These are phyloP conservation scores for Gambusia holbrooki DNA, from an alignment of 2,113 vertebrate genomes.

Conservation along the genomic window DNA sequence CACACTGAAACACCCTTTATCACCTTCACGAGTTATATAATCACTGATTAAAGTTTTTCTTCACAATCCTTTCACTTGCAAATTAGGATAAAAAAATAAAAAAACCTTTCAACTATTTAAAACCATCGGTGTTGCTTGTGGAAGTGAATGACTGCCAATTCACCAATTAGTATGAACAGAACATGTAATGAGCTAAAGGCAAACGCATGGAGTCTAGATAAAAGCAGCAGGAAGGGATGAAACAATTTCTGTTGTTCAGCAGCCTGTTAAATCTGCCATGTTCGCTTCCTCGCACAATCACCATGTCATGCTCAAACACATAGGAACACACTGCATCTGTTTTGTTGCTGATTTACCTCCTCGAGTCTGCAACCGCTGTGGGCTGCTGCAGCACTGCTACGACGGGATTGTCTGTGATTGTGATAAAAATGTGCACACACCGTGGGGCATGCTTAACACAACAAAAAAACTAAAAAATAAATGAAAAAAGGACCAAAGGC, in stretches of 20 bases:
- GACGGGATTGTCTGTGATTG: constrained; percentile 35
- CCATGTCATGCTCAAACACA: constrained; percentile 24
- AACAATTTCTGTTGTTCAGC: constrained; percentile 39
- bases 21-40: background rate
- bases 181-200: constrained; percentile 9
- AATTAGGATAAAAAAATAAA: constrained; percentile 3
- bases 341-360: constrained; percentile 50
- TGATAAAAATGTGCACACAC: constrained; percentile 54
- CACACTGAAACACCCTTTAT: too few species aligned
- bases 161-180: background rate
- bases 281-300: constrained; percentile 45
- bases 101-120: background rate
- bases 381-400: constrained; percentile 33
- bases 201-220: constrained; percentile 22
- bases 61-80: background rate
- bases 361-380: constrained; percentile 34
- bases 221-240: constrained; percentile 20
- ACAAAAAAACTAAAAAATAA: constrained; percentile 6
- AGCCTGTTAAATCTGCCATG: constrained; percentile 62
- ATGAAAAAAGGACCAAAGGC: background rate
- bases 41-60: background rate
- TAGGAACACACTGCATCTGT: constrained; percentile 43
- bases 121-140: background rate
- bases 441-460: constrained; percentile 14
- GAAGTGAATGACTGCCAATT: constrained; percentile 2